Conservation (phyloP, 1,140 invertebrate genomes). For the Drosophila baimaii region DNA sequence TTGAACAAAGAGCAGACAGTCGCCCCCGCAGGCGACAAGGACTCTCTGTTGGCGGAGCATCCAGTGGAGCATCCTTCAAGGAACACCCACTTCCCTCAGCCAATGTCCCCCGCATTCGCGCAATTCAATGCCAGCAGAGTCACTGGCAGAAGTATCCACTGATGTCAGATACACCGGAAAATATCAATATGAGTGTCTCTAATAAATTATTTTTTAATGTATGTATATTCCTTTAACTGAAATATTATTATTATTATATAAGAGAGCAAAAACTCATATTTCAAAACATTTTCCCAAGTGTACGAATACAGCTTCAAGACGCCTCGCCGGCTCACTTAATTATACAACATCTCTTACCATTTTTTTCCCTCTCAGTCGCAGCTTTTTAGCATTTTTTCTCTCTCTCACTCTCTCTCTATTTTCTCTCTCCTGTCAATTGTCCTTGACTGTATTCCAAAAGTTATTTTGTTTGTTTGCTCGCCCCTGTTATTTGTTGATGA, state of each 20-base stretch:
- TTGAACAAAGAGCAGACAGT: slow-evolving; percentile 19
- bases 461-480: slow-evolving; percentile 45
- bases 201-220: too few species aligned
- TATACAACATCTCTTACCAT: slow-evolving; percentile 35
- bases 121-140: slow-evolving; percentile 12
- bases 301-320: slow-evolving; percentile 1
- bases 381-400: background rate
- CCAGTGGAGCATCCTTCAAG: slow-evolving; percentile 25
- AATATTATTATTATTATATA: too few species aligned
- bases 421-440: slow-evolving; percentile 12
- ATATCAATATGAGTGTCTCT: too few species aligned
- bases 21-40: slow-evolving; percentile 34
- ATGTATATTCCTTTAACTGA: too few species aligned
- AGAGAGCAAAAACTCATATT: too few species aligned
- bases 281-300: background rate
- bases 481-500: slow-evolving; percentile 46
- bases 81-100: background rate
- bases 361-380: background rate
- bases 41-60: slow-evolving; percentile 13
- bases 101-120: background rate
- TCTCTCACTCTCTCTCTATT: background rate
- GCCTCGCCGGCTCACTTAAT: slow-evolving; percentile 23
- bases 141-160: slow-evolving; percentile 5
- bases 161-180: background rate
- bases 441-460: slow-evolving; percentile 50